Evolutionary conservation across 2,113 vertebrate species (phyloP), one percentile per base, ranked within the genome.

Genomic region (Oostethus manadensis): DNA sequence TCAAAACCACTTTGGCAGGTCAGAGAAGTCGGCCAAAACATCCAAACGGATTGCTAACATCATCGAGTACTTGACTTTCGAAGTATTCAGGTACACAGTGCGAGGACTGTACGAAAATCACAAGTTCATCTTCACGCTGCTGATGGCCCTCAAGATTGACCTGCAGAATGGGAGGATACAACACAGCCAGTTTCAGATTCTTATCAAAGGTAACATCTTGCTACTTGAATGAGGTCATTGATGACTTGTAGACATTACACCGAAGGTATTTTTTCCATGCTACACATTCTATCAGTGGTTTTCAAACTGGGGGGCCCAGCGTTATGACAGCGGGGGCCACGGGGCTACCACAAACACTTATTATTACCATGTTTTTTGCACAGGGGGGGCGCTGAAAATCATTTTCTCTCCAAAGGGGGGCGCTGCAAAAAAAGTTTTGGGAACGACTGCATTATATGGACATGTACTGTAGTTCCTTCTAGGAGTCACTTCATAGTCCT

Each of bases 71-170:
- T 88, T 96, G 90, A 94, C 93, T 17, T 94, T 86, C 0, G 91
- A 93, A 80, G 89, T 94, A 38, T 92, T 92, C 68, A 90, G 83
- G 73, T 95, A 94, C 50, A 77, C 91, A 13, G 86, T 87, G 26
- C 84, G 89, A 49, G 92, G 94, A 15, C 75, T 96, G 11, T 95
- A 95, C 3, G 94, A 95, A 48, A 91, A 92, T 45, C 91, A 95
- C 76, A 94, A 93, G 67, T 94, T 95, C 77, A 87, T 95, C 44
- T 96, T 95, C 79, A 93, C 92, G 0, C 84, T 95, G 45, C 60
- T 96, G 46, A 88, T 95, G 59, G 87, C 93, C 2, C 77, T 96
- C 14, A 96, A 93, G 88, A 93, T 95, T n/a, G 93, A 96, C 86
- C 75, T 94, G 47, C 93, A 95, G 78, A 90, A 88, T 56, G 87